Conservation (phyloP, 2,888 invertebrate species). For the Drosophila crucigera region DNA sequence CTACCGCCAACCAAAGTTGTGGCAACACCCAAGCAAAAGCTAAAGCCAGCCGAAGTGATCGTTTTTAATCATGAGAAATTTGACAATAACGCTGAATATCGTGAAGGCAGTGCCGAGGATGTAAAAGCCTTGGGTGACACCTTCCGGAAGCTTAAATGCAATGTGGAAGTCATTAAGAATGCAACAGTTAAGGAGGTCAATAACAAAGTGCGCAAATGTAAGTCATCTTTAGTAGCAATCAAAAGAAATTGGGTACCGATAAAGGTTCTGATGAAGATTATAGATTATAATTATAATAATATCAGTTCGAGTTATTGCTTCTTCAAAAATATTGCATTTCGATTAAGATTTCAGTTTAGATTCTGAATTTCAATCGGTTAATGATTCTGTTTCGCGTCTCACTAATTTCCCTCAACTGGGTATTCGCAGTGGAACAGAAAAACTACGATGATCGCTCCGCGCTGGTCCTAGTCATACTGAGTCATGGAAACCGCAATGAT, state of each 20-base stretch:
- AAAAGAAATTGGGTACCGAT: neutral
- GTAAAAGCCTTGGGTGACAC: slow-evolving; percentile 71
- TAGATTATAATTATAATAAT: too few species aligned
- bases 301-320: too few species aligned
- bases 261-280: too few species aligned
- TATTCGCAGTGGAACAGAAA: slow-evolving; percentile 74
- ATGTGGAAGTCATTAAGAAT: slow-evolving; percentile 74
- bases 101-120: slow-evolving; percentile 80
- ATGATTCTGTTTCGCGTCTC: neutral
- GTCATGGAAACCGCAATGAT: slow-evolving; percentile 82
- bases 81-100: slow-evolving; percentile 75
- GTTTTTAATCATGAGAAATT: slow-evolving; percentile 84
- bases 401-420: neutral
- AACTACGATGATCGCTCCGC: slow-evolving; percentile 80
- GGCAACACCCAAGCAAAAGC: slow-evolving; percentile 42
- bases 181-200: slow-evolving; percentile 74
- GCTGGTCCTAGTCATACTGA: slow-evolving; percentile 81
- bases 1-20: neutral
- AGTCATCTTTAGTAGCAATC: slow-evolving; percentile 46
- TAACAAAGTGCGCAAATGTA: slow-evolving; percentile 76
- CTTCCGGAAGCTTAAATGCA: slow-evolving; percentile 77
- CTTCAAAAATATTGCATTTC: neutral
- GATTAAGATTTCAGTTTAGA: neutral
- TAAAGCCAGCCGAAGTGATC: slow-evolving; percentile 79
- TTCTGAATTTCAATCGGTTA: neutral